A percentile compares a stretch with the other conserved stretches of the same genome.
Conservation (phyloP, 2,797 vertebrate genomes). For the Anas acuta region DNA sequence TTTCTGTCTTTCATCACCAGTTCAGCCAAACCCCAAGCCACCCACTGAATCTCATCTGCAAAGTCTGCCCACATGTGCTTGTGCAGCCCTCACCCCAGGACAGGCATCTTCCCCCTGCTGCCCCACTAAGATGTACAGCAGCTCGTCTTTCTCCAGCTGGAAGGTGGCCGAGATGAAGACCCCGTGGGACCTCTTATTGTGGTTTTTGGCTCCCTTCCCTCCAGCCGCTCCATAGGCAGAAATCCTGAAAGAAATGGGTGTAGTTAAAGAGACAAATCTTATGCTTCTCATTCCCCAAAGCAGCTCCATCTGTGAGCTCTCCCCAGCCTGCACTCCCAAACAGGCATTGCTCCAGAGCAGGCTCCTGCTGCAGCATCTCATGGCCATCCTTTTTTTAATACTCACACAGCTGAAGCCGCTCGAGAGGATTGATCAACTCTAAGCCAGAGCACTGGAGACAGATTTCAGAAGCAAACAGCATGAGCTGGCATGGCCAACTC, state of each 20-base stretch:
- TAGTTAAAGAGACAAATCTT: background rate
- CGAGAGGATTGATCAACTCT: background rate
- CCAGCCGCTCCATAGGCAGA: slow-evolving; percentile 91
- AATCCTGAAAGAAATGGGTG: slow-evolving; percentile 80
- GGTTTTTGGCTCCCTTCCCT: slow-evolving; percentile 92
- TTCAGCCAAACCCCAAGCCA: background rate
- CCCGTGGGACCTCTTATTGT: slow-evolving; percentile 86
- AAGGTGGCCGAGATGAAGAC: slow-evolving; percentile 90
- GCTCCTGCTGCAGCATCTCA: background rate
- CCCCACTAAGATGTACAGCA: slow-evolving; percentile 88
- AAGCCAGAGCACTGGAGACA: background rate
- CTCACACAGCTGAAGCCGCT: fast-evolving
- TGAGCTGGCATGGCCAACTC: background rate
- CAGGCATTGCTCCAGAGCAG: background rate
- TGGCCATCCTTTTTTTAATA: background rate
- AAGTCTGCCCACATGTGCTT: background rate
- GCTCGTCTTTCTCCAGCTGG: slow-evolving; percentile 86
- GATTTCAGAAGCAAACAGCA: background rate
- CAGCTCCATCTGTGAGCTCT: background rate
- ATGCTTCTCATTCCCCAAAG: background rate
- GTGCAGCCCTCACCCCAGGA: slow-evolving; percentile 81
- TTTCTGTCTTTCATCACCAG: background rate
- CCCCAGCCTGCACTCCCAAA: background rate
- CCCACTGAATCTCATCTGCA: background rate
- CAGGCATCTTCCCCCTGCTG: slow-evolving; percentile 93